Base-by-base conservation (phyloP, 2,797 vertebrate species). In the Manis crassicaudata region DNA sequence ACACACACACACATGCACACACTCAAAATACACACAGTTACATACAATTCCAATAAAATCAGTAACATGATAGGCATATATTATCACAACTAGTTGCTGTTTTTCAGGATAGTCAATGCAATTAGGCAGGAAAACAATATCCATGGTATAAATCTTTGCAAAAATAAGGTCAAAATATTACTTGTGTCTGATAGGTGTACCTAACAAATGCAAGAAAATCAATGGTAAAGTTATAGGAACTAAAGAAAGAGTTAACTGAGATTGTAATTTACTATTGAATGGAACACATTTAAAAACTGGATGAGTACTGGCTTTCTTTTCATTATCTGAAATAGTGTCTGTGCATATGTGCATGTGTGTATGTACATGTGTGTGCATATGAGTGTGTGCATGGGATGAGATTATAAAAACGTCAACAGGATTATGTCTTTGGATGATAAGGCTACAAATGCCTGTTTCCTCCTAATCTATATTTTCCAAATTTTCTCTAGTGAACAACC, bases 11-110 rank as follows among this genome's bases (percentile, higher is more conserved):
- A 40, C 16, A 46, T 25, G 43, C 10, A 37, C 16, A 58, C 40
- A 63, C 25, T 80, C 21, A 88, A 12, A 32, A 68, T 11, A 54
- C 60, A 89, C 16, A 76, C 4, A 65, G 40, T 27, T 87, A 72
- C 63, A 68, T 9, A 92, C 4, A 62, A 80, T 56, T 75, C 27
- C n/a, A 58, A 65, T 90, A 77, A 88, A 67, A 27, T 90, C 75
- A 80, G 46, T 52, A 93, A 96, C 60, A 46, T 35, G 54, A 89
- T 79, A 73, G 80, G 23, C 18, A 84, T 86, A 80, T 67, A 89
- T 35, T 43, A 76, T 37, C 32, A 54, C 23, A 88, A 76, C 46
- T 56, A 81, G 43, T 63, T 84, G 37, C 67, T 16, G 82, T 32
- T 70, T 23, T 54, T 40, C 14, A n/a, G 11, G 25, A 92, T 80